These are phyloP conservation scores for Pampus argenteus DNA, from an alignment of 2,797 vertebrate genomes.

Conservation along the genomic window DNA sequence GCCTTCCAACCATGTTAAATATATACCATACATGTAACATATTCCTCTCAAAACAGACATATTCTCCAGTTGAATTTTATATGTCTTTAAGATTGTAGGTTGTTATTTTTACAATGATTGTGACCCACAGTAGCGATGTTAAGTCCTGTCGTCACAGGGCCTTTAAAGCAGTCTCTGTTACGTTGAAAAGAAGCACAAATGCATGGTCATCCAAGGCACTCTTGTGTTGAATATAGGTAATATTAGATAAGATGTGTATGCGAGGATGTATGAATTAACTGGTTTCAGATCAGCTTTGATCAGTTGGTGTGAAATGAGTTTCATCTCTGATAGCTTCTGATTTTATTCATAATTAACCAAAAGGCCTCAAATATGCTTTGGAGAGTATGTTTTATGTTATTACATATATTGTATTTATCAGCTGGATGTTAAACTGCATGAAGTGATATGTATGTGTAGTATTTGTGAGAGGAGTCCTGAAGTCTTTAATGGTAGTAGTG, in stretches of 20 bases:
- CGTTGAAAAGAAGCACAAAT: neutral
- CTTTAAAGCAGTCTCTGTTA: neutral
- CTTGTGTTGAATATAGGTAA: neutral
- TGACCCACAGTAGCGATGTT: neutral
- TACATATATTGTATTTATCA: too few relatives aligned
- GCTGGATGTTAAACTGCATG: too few relatives aligned
- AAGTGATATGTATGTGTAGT: too few relatives aligned
- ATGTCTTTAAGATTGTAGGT: neutral
- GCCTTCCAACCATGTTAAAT: neutral
- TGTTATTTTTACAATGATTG: neutral
- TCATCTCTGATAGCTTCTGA: neutral
- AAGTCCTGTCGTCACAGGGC: conserved; percentile 8
- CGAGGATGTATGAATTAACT: neutral
- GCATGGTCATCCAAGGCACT: too few relatives aligned
- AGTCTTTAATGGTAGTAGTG: too few relatives aligned
- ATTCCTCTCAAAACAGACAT: too few relatives aligned
- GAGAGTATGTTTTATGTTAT: too few relatives aligned
- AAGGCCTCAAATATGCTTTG: too few relatives aligned
- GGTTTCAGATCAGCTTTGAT: conserved; percentile 12
- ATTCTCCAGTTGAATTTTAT: neutral
- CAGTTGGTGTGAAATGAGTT: conserved; percentile 1
- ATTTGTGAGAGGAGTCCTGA: too few relatives aligned
- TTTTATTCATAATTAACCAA: neutral
- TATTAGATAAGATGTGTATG: neutral
- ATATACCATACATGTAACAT: neutral